A percentile compares a stretch with the other conserved stretches of the same genome.
Conservation (phyloP, 2,888 invertebrate genomes). For the Amiota communis region DNA sequence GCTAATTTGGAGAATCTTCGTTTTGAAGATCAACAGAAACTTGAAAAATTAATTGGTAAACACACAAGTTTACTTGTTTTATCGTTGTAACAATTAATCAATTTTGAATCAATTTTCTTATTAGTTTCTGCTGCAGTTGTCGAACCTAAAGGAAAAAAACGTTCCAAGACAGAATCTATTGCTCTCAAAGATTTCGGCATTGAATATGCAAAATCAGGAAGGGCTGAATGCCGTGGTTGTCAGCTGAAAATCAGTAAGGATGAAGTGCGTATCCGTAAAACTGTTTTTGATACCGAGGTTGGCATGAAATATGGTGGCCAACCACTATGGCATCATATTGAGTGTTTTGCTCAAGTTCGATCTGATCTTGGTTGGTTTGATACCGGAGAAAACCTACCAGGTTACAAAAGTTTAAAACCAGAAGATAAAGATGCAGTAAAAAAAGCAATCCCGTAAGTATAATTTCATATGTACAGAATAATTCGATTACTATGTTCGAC, state of each 20-base stretch:
- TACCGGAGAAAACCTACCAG: slow-evolving; percentile 83
- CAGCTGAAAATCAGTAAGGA: slow-evolving; percentile 86
- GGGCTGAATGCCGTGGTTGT: slow-evolving; percentile 87
- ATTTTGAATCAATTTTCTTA: not conserved
- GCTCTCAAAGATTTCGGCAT: slow-evolving; percentile 80
- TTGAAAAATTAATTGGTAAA: slow-evolving; percentile 81
- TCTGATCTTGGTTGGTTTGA: slow-evolving; percentile 83
- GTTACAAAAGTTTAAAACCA: slow-evolving; percentile 79
- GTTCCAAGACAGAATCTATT: slow-evolving; percentile 71
- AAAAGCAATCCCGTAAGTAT: slow-evolving; percentile 78
- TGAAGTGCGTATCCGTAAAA: slow-evolving; percentile 85
- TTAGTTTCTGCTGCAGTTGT: slow-evolving; percentile 48
- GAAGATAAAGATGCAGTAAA: slow-evolving; percentile 82
- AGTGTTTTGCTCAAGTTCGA: slow-evolving; percentile 87
- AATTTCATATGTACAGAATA: not conserved
- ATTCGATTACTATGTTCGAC: too few species aligned
- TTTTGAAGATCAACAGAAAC: slow-evolving; percentile 87
- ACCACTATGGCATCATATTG: slow-evolving; percentile 92
- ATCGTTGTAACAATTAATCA: not conserved
- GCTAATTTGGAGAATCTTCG: slow-evolving; percentile 85
- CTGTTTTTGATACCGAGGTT: slow-evolving; percentile 85
- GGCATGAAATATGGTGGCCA: slow-evolving; percentile 88
- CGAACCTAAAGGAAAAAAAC: slow-evolving; percentile 66
- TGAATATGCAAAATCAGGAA: slow-evolving; percentile 90
- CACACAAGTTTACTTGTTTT: slow-evolving; percentile 17